Conservation (phyloP, 2,113 vertebrate genomes). For the human (Homo sapiens) region GRCh38 chr2:50892501-50893000, state of each 20-base stretch:
- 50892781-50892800: background rate
- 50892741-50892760: background rate
- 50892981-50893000: background rate
- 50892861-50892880: background rate
- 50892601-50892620: background rate
- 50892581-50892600: background rate
- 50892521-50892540: background rate
- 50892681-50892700: background rate
- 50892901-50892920: background rate
- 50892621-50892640: background rate
- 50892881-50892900: background rate
- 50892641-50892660: background rate
- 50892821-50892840: background rate
- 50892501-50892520: background rate
- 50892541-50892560: background rate
- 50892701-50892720: background rate
- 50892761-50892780: background rate
- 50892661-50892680: background rate
- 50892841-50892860: background rate
- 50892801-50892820: background rate
- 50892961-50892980: background rate
- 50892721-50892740: background rate
- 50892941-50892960: background rate
- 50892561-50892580: background rate
- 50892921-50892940: background rate